A percentile compares a stretch with the other conserved stretches of the same genome.
These are phyloP conservation scores for Furcifer pardalis DNA, from an alignment of 2,797 vertebrate species.

Conservation along the genomic window DNA sequence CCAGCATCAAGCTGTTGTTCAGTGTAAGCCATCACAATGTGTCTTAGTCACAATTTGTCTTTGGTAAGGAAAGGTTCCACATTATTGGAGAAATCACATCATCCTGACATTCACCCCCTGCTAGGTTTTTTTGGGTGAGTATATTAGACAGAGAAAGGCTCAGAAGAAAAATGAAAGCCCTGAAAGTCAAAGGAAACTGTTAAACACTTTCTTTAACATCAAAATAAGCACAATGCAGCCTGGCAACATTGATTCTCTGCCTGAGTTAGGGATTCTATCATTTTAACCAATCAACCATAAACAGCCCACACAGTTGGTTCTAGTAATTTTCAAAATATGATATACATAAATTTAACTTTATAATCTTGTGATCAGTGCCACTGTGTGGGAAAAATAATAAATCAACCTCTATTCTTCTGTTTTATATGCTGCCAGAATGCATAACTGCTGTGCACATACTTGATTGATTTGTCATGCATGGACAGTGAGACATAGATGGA, in stretches of 20 bases:
- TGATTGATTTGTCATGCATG: conserved; percentile 22
- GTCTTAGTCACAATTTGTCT: conserved; percentile 22
- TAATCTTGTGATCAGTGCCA: conserved; percentile 69
- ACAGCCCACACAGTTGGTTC: conserved; percentile 65
- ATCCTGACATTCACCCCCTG: not conserved
- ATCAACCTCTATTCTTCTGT: conserved; percentile 58
- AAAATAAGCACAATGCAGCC: conserved; percentile 54
- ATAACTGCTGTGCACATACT: conserved; percentile 56
- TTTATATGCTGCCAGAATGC: conserved; percentile 55
- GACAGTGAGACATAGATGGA: conserved; percentile 13
- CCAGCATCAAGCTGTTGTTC: not conserved
- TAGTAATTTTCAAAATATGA: conserved; percentile 71
- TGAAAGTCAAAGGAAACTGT: conserved; percentile 41
- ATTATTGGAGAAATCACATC: not conserved
- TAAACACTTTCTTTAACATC: conserved; percentile 48
- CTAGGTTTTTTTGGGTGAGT: conserved; percentile 17
- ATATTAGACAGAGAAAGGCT: not conserved
- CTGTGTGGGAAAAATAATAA: conserved; percentile 67
- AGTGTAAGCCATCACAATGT: conserved; percentile 11
- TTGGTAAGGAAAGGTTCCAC: not conserved
- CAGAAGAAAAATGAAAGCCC: conserved; percentile 38
- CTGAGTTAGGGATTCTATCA: conserved; percentile 63
- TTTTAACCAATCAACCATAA: conserved; percentile 72
- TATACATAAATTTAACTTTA: conserved; percentile 78
- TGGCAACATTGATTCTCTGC: conserved; percentile 61